Base-by-base conservation (phyloP, 2,113 vertebrate genomes). In the Cephalopterus ornatus region DNA sequence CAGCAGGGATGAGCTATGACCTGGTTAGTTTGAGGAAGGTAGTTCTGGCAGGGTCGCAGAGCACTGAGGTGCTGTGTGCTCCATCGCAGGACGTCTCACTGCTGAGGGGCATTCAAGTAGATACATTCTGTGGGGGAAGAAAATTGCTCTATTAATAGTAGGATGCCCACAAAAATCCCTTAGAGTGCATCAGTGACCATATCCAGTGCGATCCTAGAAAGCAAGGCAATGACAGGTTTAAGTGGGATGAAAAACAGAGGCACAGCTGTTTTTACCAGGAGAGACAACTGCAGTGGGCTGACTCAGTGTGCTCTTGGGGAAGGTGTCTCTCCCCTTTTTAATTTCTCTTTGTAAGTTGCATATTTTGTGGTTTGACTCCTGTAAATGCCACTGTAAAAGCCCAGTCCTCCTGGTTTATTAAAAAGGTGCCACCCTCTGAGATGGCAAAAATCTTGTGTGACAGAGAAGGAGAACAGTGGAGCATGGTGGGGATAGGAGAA, bases 91-190 rank as follows among this genome's bases (percentile, higher is more conserved):
- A 11, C 32, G 23, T 39, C 58, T 92, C 4, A 0, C 16, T 82
- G 39, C 39, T 42, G 39, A 71, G 52, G 20, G 46, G 11, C 14
- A 9, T 63, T 65, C 52, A 41, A 56, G 59, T 28, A n/a, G 14
- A n/a, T 74, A 39, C 8, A 35, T 73, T 56, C 59, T 77, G 19
- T 28, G 19, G 47, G 33, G 35, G 18, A 73, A 73, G 49, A 6
- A 89, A 66, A 61, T 66, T 55, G 21, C 12, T 76, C 49, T 76
- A n/a, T 92, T 80, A 79, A 52, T 73, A 89, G 77, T n/a, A 80
- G 37, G 18, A 61, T 58, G 55, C 41, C n/a, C 19, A 41, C 24
- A 68, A 70, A 83, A 76, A 35, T 32, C 47, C 32, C 37, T 52
- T 35, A 6, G 21, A 49, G 21, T 17, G 7, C 27, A 28, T 62